Conservation (phyloP, 2,888 invertebrate genomes). For the Brachylomia viminalis region DNA sequence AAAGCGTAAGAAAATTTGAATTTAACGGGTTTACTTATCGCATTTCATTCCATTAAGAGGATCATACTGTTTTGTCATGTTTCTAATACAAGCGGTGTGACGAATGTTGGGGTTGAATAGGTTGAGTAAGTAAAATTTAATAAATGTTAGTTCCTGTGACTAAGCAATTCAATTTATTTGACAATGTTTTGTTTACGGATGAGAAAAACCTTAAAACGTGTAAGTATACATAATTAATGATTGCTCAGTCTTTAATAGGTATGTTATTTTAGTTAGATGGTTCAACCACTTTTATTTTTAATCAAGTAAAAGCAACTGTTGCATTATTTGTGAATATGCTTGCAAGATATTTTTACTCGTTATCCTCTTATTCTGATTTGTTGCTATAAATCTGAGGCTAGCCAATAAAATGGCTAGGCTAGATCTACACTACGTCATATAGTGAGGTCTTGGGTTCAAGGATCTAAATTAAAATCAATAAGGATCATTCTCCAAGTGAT, state of each 20-base stretch:
- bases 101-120: neutral
- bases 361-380: neutral
- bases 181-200: neutral
- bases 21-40: neutral
- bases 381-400: conserved; percentile 28
- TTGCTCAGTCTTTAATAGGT: neutral
- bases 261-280: too few species aligned
- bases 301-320: too few species aligned
- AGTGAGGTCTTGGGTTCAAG: conserved; percentile 47
- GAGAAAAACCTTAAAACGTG: too few species aligned
- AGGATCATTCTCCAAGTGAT: conserved; percentile 46
- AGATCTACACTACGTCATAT: conserved; percentile 23
- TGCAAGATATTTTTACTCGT: too few species aligned
- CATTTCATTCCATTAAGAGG: neutral
- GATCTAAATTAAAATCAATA: conserved; percentile 60
- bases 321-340: too few species aligned
- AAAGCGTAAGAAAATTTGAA: neutral
- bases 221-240: neutral
- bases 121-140: neutral
- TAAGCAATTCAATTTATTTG: neutral
- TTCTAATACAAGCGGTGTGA: neutral
- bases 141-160: conserved; percentile 9
- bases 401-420: conserved; percentile 26
- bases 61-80: neutral
- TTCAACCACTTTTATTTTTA: too few species aligned